Evolutionary conservation across 1,140 invertebrate species (phyloP).

Genomic region (Teleogryllus occipitalis): DNA sequence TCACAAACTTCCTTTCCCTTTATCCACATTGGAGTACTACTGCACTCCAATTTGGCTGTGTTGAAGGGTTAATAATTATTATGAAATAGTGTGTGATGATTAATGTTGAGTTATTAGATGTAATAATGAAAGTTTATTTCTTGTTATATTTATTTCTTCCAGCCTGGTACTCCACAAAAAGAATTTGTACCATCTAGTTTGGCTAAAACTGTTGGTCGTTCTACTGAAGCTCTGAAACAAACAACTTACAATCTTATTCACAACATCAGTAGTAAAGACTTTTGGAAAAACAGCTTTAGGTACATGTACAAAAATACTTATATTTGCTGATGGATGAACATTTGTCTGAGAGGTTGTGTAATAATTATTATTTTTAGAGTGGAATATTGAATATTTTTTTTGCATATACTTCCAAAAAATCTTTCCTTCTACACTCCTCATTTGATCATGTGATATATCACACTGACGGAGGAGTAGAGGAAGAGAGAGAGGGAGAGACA

Average conservation of each 20-base stretch:
- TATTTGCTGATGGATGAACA: too few relatives aligned
- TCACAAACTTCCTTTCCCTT: too few relatives aligned
- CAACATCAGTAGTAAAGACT: conserved; percentile 33
- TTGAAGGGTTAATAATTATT: too few relatives aligned
- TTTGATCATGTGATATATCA: too few relatives aligned
- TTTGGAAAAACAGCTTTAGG: conserved; percentile 36
- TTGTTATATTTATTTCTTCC: conserved; percentile 19
- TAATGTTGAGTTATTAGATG: too few relatives aligned
- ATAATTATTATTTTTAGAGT: conserved; percentile 17
- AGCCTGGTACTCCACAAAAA: conserved; percentile 31
- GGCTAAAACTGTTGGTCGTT: conserved; percentile 37
- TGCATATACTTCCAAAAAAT: too few relatives aligned
- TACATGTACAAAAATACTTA: conserved; percentile 23
- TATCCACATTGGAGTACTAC: too few relatives aligned
- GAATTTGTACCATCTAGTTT: conserved; percentile 39
- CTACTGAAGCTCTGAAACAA: conserved; percentile 35
- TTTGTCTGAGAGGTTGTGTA: too few relatives aligned
- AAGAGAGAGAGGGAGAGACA: neutral
- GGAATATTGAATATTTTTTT: neutral
- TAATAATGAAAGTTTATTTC: neutral
- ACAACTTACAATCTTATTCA: conserved; percentile 37
- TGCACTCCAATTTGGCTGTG: too few relatives aligned
- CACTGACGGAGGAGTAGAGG: neutral
- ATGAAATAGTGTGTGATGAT: too few relatives aligned
- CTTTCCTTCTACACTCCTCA: too few relatives aligned